A percentile compares a stretch with the other conserved stretches of the same genome.
Conservation (phyloP, 2,113 vertebrate species). For the Calyptomena viridis region DNA sequence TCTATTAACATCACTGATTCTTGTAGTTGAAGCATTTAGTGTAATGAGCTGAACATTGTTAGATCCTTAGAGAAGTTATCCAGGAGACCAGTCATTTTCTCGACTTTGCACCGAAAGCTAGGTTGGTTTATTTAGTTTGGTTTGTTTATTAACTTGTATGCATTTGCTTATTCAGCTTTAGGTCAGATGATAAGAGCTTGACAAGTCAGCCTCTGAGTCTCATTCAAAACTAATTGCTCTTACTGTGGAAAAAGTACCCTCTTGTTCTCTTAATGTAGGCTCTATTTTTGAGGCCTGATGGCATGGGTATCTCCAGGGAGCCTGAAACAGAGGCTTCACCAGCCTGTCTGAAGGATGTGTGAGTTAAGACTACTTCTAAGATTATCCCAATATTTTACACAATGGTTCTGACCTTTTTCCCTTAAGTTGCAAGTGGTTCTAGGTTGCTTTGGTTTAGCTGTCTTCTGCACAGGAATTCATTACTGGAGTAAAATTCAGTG, state of each 20-base stretch:
- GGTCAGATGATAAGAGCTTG: background rate
- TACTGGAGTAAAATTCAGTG: background rate
- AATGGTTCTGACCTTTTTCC: background rate
- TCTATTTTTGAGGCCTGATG: background rate
- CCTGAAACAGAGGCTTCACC: background rate
- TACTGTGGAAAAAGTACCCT: background rate
- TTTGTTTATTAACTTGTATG: constrained; percentile 57
- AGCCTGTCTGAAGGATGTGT: background rate
- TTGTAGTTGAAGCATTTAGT: background rate
- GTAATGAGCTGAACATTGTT: background rate
- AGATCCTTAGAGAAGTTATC: background rate
- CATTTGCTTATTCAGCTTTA: constrained; percentile 3
- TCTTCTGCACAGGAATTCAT: background rate
- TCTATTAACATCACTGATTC: fast-evolving
- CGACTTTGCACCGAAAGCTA: constrained; percentile 16
- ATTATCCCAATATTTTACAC: background rate
- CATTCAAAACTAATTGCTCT: background rate
- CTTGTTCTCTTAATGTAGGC: background rate
- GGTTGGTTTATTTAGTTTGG: constrained; percentile 29
- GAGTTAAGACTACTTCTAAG: background rate
- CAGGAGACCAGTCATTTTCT: background rate
- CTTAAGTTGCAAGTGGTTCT: background rate
- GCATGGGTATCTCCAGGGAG: background rate
- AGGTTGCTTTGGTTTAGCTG: background rate
- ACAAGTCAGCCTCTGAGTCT: background rate